phyloP scores from a whole-genome alignment of 2,888 invertebrate genomes.

The Eledona agricola region DNA sequence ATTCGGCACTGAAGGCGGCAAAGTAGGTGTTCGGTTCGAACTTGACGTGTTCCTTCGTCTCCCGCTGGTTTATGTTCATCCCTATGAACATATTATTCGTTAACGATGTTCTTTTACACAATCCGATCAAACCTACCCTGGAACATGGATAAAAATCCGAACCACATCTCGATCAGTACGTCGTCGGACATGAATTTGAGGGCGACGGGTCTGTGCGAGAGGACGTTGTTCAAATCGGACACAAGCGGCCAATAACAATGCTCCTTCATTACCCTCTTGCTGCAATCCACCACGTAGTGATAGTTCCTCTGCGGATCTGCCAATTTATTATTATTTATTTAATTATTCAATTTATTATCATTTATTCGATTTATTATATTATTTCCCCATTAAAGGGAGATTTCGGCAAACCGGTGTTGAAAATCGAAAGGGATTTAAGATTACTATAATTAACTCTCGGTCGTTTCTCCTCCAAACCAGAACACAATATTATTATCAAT shows the following conservation, averaged over 20 bases:
- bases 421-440: too few relatives aligned
- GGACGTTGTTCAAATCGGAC: slow-evolving; percentile 94
- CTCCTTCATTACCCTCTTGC: slow-evolving; percentile 91
- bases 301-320: slow-evolving; percentile 79
- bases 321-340: too few relatives aligned
- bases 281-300: slow-evolving; percentile 93
- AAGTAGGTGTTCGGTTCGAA: slow-evolving; percentile 98
- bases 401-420: too few relatives aligned
- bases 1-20: slow-evolving; percentile 96
- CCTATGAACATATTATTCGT: slow-evolving; percentile 64
- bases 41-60: slow-evolving; percentile 91
- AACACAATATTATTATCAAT: too few relatives aligned
- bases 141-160: slow-evolving; percentile 91
- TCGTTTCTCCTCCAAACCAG: too few relatives aligned
- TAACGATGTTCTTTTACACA: background rate
- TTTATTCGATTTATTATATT: too few relatives aligned
- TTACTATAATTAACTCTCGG: too few relatives aligned
- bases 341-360: too few relatives aligned
- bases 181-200: slow-evolving; percentile 88
- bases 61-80: slow-evolving; percentile 96
- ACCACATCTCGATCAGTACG: slow-evolving; percentile 94
- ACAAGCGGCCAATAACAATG: slow-evolving; percentile 99
- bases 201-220: slow-evolving; percentile 92
- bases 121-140: slow-evolving; percentile 72
- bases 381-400: too few relatives aligned